Percentiles rank a stretch among this genome's conserved stretches.
Conservation (phyloP, 2,888 invertebrate species). For the Drosophila eohydei region DNA sequence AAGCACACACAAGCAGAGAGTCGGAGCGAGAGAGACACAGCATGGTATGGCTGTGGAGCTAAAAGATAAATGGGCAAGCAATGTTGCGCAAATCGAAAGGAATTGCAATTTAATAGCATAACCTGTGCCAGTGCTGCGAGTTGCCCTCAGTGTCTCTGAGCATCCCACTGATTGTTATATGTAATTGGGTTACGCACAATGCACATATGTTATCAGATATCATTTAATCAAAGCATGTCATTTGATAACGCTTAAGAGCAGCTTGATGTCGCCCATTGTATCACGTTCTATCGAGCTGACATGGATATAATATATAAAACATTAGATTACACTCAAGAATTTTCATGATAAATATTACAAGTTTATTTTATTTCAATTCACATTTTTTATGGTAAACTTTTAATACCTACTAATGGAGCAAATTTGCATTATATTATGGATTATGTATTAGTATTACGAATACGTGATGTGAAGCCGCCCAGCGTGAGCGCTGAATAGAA, state of each 20-base stretch:
- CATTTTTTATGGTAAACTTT: background rate
- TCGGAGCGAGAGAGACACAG: background rate
- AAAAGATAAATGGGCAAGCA: conserved; percentile 63
- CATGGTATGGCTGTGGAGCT: background rate
- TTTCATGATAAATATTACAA: too few relatives aligned
- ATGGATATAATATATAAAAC: too few relatives aligned
- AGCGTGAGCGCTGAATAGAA: too few relatives aligned
- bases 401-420: background rate
- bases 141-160: background rate
- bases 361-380: background rate
- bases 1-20: conserved; percentile 10
- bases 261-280: background rate
- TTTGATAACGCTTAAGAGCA: conserved; percentile 9
- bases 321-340: too few relatives aligned
- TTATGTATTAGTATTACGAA: conserved; percentile 22
- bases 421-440: conserved; percentile 38
- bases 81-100: conserved; percentile 72
- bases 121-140: conserved; percentile 52
- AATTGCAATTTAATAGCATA: conserved; percentile 75
- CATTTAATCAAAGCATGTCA: conserved; percentile 27
- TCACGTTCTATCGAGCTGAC: too few relatives aligned
- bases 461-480: conserved; percentile 15
- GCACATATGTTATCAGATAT: conserved; percentile 33
- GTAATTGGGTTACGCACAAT: conserved; percentile 47
- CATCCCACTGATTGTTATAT: conserved; percentile 35